Percentiles rank a stretch among this genome's conserved stretches.
These are phyloP conservation scores for Cremastinae sp. DNA, from an alignment of 2,888 invertebrate genomes.

Conservation along the genomic window DNA sequence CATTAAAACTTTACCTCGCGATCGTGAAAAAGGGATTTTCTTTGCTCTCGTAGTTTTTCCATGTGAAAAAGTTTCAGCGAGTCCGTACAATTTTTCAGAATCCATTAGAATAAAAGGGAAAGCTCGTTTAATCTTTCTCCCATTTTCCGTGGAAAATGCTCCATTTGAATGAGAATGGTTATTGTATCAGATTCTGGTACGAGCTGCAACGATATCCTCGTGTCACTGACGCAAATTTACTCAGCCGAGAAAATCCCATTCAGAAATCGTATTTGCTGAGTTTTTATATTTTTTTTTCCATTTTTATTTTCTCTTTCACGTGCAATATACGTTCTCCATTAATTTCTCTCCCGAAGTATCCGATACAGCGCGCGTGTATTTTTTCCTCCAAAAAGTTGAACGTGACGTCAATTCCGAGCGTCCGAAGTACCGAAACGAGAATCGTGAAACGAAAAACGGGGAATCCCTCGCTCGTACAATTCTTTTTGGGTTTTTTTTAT, in stretches of 20 bases:
- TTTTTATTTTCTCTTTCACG: background rate
- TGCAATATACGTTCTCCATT: background rate
- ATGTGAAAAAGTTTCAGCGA: background rate
- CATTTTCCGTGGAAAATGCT: background rate
- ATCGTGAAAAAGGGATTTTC: too few relatives aligned
- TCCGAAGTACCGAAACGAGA: constrained; percentile 4
- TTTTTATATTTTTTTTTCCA: constrained; percentile 17
- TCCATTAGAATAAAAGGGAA: background rate
- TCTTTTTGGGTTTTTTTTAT: constrained; percentile 14
- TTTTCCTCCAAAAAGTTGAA: constrained; percentile 17
- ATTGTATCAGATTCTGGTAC: constrained; percentile 22
- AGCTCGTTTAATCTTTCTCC: constrained; percentile 1
- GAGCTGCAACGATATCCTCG: constrained; percentile 7
- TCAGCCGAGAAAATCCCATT: constrained; percentile 33
- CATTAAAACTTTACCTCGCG: too few relatives aligned
- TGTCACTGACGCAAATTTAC: constrained; percentile 25
- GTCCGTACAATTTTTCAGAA: background rate
- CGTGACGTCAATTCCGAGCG: constrained; percentile 48
- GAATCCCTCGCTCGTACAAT: constrained; percentile 28
- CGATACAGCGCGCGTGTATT: constrained; percentile 17
- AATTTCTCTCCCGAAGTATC: constrained; percentile 4
- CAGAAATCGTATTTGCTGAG: constrained; percentile 7
- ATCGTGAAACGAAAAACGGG: constrained; percentile 13
- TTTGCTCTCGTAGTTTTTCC: background rate
- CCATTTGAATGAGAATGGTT: constrained; percentile 10